Percentiles rank a stretch among this genome's conserved stretches.
These are phyloP conservation scores for Lutjanus argentimaculatus DNA, from an alignment of 2,797 vertebrate species.

Conservation along the genomic window DNA sequence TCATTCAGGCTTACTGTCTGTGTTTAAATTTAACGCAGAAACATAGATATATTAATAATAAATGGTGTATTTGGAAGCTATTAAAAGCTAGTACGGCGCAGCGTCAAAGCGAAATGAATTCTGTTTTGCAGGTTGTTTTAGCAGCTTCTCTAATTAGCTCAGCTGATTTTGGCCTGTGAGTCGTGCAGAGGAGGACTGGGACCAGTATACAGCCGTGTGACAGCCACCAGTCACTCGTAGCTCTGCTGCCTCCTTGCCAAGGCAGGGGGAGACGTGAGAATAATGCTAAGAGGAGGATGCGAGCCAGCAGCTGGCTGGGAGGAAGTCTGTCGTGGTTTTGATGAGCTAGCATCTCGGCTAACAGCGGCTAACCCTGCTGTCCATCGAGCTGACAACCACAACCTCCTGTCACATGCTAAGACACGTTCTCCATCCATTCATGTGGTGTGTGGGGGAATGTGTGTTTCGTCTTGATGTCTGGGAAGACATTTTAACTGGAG, in stretches of 20 bases:
- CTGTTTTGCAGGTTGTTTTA: slow-evolving; percentile 28
- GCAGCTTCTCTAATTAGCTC: slow-evolving; percentile 33
- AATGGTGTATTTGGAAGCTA: slow-evolving; percentile 26
- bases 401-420: slow-evolving; percentile 44
- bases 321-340: slow-evolving; percentile 38
- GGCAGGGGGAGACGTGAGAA: slow-evolving; percentile 60
- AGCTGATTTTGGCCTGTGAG: slow-evolving; percentile 47
- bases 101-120: slow-evolving; percentile 31
- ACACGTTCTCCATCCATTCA: slow-evolving; percentile 1
- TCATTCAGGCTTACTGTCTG: not conserved
- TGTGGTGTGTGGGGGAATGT: slow-evolving; percentile 12
- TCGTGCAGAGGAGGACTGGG: slow-evolving; percentile 58
- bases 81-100: slow-evolving; percentile 29
- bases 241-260: slow-evolving; percentile 47
- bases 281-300: slow-evolving; percentile 64
- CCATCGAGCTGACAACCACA: slow-evolving; percentile 30
- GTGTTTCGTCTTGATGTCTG: not conserved
- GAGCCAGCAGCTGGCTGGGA: slow-evolving; percentile 43
- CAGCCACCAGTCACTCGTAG: slow-evolving; percentile 48
- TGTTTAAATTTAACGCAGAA: not conserved
- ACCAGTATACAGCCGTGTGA: slow-evolving; percentile 41
- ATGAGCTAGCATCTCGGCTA: slow-evolving; percentile 53
- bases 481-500: not conserved
- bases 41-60: slow-evolving; percentile 24
- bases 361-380: slow-evolving; percentile 44